These are phyloP conservation scores for Halocaridina rubra DNA, from an alignment of 2,888 invertebrate species.

Conservation along the genomic window DNA sequence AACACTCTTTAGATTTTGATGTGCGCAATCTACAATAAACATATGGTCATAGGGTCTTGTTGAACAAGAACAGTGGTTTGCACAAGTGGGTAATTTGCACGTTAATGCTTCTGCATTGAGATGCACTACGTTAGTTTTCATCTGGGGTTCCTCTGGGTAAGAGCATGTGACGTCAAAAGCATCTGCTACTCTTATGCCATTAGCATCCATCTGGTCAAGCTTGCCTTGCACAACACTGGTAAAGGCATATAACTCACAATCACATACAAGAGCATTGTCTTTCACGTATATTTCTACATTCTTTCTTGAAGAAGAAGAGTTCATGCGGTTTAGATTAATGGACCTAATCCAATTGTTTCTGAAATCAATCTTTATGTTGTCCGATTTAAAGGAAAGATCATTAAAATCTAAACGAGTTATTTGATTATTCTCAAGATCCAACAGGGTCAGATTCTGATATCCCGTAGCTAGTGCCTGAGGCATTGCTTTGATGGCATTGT, in stretches of 20 bases:
- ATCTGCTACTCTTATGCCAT: not conserved
- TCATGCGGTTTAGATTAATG: not conserved
- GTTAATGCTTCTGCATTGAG: not conserved
- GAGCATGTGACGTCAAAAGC: not conserved
- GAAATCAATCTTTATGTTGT: not conserved
- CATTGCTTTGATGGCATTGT: not conserved
- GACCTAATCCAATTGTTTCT: constrained; percentile 10
- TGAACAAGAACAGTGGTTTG: constrained; percentile 5
- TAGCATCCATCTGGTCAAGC: not conserved
- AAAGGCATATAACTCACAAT: constrained; percentile 32
- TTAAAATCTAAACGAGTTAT: not conserved
- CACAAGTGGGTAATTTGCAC: not conserved
- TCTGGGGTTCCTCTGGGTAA: not conserved
- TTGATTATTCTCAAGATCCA: not conserved
- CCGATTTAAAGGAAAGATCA: not conserved
- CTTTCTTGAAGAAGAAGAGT: not conserved
- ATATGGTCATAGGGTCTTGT: constrained; percentile 17
- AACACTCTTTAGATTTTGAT: not conserved
- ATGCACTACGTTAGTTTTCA: not conserved
- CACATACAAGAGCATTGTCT: constrained; percentile 37
- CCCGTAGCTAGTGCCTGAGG: not conserved
- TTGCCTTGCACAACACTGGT: not conserved
- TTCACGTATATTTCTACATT: not conserved
- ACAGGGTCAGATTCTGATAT: not conserved
- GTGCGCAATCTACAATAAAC: constrained; percentile 38